Base-by-base conservation (phyloP, 2,888 invertebrate species). In the Sicus ferrugineus region DNA sequence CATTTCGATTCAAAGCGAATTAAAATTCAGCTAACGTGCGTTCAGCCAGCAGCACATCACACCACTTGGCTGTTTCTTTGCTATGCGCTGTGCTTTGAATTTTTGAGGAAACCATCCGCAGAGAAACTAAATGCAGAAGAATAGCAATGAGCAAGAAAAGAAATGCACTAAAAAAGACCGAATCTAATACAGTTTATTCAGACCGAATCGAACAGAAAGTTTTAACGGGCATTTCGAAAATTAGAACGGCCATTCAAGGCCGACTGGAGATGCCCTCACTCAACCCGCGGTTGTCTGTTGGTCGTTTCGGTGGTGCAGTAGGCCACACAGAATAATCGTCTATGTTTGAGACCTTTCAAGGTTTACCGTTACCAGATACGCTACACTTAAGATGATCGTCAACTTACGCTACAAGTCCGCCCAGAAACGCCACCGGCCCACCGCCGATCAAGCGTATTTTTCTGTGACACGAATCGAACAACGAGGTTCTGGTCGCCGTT, bases 331-430 rank as follows among this genome's bases (percentile, higher is more conserved):
- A 38, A 38, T 9, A 14, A 7, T 38, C 9, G 38, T 38, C 38
- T 14, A 16, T 46, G 4, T 46, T n/a, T 16, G 46, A n/a, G 19
- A 3, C 46, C n/a, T 46, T 19, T 6, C n/a, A 9, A 16, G 6
- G 14, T 46, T 46, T 46, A 46, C 21, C 2, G 50, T 52, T 52
- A 52, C 21, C 21, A 52, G 50, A 21, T 21, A 52, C 1, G 21
- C 50, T n/a, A n/a, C n/a, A n/a, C n/a, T 50, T 7, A 69, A 54
- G 21, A 11, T 30, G 28, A 62, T 21, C 68, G 68, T 16, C 52
- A 77, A 88, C 91, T 91, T 88, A 91, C 91, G 91, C 90, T 83
- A 91, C 91, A 79, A 91, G 88, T 80, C 91, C 91, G 79, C 90
- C 90, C 75, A 90, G 86, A 83, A 90, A 89, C 75, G 89, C 89